Percentiles rank a stretch among this genome's conserved stretches.
Evolutionary conservation across 2,797 vertebrate genomes (phyloP).

Genomic region (Arnoldichthys spilopterus): DNA sequence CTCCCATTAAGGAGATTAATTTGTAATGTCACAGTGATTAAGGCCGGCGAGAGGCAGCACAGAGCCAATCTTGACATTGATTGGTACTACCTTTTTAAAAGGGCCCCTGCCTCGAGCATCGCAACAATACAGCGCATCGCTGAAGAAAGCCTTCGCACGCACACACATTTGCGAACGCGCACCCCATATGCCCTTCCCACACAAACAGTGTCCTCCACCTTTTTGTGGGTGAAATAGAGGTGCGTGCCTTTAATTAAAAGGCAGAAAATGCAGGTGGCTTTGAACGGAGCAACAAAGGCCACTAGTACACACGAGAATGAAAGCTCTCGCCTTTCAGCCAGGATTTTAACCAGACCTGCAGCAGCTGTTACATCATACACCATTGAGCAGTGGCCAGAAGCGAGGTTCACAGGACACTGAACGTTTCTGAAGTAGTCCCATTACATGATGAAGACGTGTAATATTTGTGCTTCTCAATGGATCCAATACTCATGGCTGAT

Average conservation of each 20-base stretch:
- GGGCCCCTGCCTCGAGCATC: not conserved
- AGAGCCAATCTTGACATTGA: constrained; percentile 39
- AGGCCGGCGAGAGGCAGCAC: constrained; percentile 28
- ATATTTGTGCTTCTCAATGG: not conserved
- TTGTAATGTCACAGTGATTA: constrained; percentile 54
- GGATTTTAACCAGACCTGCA: constrained; percentile 13
- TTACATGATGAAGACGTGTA: constrained; percentile 14
- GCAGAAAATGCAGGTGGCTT: constrained; percentile 19
- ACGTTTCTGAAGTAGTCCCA: not conserved
- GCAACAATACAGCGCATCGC: not conserved
- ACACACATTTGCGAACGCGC: constrained; percentile 6
- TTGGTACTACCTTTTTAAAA: constrained; percentile 45
- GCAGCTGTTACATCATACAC: not conserved
- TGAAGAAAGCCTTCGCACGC: not conserved
- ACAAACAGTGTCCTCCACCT: not conserved
- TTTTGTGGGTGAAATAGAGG: not conserved
- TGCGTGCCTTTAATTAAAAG: constrained; percentile 23
- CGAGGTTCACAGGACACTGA: constrained; percentile 12
- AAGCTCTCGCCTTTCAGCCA: not conserved
- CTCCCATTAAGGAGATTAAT: constrained; percentile 59
- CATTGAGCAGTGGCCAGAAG: constrained; percentile 13
- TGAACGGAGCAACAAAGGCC: constrained; percentile 20
- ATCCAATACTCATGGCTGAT: constrained; percentile 22
- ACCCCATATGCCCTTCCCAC: constrained; percentile 21
- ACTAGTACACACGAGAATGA: not conserved